Evolutionary conservation across 2,888 invertebrate species (phyloP), one percentile per base, ranked within the genome.

Genomic region (Drosophila ustulata): DNA sequence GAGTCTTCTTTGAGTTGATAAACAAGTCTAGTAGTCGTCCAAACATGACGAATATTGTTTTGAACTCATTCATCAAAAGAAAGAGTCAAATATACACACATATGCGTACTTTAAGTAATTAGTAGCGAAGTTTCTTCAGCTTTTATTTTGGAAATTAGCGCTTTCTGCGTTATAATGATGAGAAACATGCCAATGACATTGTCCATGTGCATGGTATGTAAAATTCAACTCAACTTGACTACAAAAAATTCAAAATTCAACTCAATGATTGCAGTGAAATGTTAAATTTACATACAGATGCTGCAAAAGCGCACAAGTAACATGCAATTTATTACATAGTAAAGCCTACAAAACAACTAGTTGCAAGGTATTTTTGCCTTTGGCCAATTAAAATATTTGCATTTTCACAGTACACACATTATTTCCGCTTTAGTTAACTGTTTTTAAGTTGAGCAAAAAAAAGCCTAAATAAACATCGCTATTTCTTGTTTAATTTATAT

Each of bases 171-270:
- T 50, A 64, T 80, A 82, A 88, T 82, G 68, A 87, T 84, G 88
- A 67, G 81, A 82, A 88, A 82, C 55, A 70, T 77, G 71, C 74
- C 88, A 86, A 69, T 86, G 84, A 88, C 87, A 86, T 83, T 87
- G 84, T 70, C 41, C 49, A 49, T 51, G 34, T 18, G 25, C 47
- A 26, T n/a, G 46, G 41, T 52, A 61, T 56, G 56, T 39, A 56
- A 56, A 53, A 51, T 43, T 25, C 41, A 51, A 8, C 57, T 50
- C 18, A 18, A 18, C 18, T 18, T 18, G 18, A 18, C 1, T 18
- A 1, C 18, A 18, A 18, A 18, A 18, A 1, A 49, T 23, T 28
- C n/a, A 50, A 46, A 37, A 4, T 11, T 9, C 25, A 32, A 25
- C 32, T 30, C 32, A 25, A 57, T 67, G 73, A 59, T 52, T 69